Evolutionary conservation across 2,113 vertebrate species (phyloP), one percentile per base, ranked within the genome.

Genomic region (Megaceryle maxima): DNA sequence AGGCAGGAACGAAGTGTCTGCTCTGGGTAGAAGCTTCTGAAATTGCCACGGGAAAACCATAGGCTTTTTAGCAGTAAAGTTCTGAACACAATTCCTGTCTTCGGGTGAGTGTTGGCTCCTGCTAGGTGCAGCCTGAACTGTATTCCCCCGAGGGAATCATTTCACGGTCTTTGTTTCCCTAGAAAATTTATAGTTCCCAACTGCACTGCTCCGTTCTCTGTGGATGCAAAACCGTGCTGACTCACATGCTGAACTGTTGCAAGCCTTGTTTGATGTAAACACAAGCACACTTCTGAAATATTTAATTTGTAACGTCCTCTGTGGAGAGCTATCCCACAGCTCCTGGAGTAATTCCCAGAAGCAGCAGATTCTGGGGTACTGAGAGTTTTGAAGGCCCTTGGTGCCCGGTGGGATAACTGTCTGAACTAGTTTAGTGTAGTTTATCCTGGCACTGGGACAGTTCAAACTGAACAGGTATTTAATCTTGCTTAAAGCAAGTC

Each of bases 371-470:
- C 89, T 95, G 93, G 88, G 96, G 94, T 95, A 46, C 94, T 83
- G 73, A 51, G 90, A 92, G 62, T 95, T 93, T 96, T 79, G 88
- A 70, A 96, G 64, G 88, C 96, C 68, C 83, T 88, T 88, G 79
- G 85, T 96, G 93, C 90, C 90, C 9, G 13, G 92, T 4, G 1
- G 94, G 96, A 83, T 94, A 94, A 93, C 87, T 2, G 68, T 95
- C 94, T 94, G 88, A 94, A 88, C 94, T 83, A 73, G 94, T 93
- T 95, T 29, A 41, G 64, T 81, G 83, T 75, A 90, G 94, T 96
- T 97, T 96, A 86, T 94, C 41, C 96, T 97, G 96, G 94, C 96
- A 94, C 90, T 60, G 96, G 88, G 90, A 96, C 96, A 96, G 95
- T 83, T 96, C 56, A 78, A 86, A 94, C 90, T 78, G 90, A 96